A percentile compares a stretch with the other conserved stretches of the same genome.
Evolutionary conservation across 2,797 vertebrate genomes (phyloP).

Genomic region (Cheracebus regulus): DNA sequence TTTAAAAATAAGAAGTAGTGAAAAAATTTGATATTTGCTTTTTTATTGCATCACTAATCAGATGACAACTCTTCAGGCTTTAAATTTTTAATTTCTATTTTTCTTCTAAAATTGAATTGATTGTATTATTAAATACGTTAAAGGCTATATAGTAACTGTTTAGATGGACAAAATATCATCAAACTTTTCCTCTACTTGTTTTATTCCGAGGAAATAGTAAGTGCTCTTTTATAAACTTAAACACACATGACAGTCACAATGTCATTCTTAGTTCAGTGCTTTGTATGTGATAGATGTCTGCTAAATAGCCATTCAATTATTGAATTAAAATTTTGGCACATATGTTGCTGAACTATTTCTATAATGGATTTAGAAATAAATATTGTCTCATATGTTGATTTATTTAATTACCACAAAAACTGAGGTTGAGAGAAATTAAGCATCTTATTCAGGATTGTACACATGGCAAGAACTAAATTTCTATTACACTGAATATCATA

Average conservation of each 20-base stretch:
- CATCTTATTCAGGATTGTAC: not conserved
- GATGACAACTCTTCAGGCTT: not conserved
- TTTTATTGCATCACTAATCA: not conserved
- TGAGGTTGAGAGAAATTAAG: not conserved
- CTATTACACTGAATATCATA: not conserved
- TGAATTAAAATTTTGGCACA: not conserved
- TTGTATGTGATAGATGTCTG: not conserved
- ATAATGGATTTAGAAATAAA: not conserved
- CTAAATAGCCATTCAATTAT: not conserved
- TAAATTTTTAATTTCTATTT: not conserved
- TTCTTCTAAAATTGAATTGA: not conserved
- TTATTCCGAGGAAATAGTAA: not conserved
- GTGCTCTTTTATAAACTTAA: not conserved
- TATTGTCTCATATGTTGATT: not conserved
- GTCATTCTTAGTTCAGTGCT: not conserved
- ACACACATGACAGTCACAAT: not conserved
- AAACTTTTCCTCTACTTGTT: not conserved
- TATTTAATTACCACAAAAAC: not conserved
- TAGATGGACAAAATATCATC: not conserved
- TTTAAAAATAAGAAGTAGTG: not conserved
- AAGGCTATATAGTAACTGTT: not conserved
- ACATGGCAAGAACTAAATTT: not conserved
- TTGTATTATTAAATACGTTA: not conserved
- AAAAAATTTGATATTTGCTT: not conserved
- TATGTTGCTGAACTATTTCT: not conserved